Evolutionary conservation across 92 coral and sea anemone genomes (phyloP).

Genomic region (Phenganax stokvisi): DNA sequence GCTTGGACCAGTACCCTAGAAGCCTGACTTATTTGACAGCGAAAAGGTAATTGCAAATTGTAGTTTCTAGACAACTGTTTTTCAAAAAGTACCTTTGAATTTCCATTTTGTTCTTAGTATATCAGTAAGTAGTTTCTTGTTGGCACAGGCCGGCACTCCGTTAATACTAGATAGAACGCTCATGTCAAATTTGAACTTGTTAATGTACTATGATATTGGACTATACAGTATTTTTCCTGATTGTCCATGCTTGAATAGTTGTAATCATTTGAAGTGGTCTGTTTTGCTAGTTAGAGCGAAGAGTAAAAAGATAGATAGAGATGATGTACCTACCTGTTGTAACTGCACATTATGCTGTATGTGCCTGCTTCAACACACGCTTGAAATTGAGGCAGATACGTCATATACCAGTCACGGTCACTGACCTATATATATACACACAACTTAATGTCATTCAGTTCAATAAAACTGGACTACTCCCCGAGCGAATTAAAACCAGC

Average conservation of each 20-base stretch:
- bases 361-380: slow-evolving; percentile 56
- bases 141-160: slow-evolving; percentile 56
- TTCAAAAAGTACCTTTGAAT: slow-evolving; percentile 38
- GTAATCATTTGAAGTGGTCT: not conserved
- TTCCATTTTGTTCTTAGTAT: slow-evolving; percentile 52
- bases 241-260: too few relatives aligned
- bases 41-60: not conserved
- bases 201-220: not conserved
- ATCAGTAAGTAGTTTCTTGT: slow-evolving; percentile 45
- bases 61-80: not conserved
- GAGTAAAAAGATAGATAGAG: too few relatives aligned
- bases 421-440: slow-evolving; percentile 26
- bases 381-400: slow-evolving; percentile 46
- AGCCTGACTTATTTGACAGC: not conserved
- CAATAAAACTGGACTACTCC: too few relatives aligned
- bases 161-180: slow-evolving; percentile 33
- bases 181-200: not conserved
- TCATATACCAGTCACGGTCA: slow-evolving; percentile 51
- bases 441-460: too few relatives aligned
- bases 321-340: slow-evolving; percentile 37
- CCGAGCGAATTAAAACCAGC: too few relatives aligned
- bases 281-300: not conserved
- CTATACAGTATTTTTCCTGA: too few relatives aligned
- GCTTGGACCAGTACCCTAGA: not conserved
- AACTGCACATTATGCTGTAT: slow-evolving; percentile 54